A percentile compares a stretch with the other conserved stretches of the same genome.
These are phyloP conservation scores for Melipona bicolor DNA, from an alignment of 2,888 invertebrate species.

Conservation along the genomic window DNA sequence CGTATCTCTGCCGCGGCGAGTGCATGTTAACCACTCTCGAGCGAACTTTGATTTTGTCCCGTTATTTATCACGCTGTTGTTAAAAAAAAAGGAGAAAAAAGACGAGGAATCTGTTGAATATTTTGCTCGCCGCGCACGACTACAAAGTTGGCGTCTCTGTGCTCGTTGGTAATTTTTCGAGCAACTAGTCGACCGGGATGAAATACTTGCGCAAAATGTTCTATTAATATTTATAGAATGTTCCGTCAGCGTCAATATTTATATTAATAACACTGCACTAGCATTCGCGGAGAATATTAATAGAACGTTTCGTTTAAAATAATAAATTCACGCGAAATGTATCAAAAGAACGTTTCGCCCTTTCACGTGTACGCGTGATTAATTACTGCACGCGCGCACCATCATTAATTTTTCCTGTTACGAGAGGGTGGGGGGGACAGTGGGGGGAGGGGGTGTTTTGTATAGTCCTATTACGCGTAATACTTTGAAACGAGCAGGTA, in stretches of 20 bases:
- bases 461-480: background rate
- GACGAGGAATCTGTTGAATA: background rate
- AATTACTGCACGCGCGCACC: background rate
- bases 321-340: background rate
- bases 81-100: background rate
- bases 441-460: background rate
- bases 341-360: background rate
- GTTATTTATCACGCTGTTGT: background rate
- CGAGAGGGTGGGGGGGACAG: too few relatives aligned
- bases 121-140: background rate
- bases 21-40: background rate
- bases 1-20: background rate
- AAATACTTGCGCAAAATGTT: background rate
- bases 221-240: conserved; percentile 1
- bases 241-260: background rate
- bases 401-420: background rate
- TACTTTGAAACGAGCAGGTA: conserved; percentile 5
- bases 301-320: background rate
- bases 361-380: background rate
- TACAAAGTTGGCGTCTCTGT: too few relatives aligned
- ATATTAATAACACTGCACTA: background rate
- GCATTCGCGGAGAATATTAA: background rate
- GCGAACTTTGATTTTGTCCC: background rate
- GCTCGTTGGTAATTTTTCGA: background rate
- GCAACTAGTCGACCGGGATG: background rate